Evolutionary conservation across 2,888 invertebrate species (phyloP), one percentile per base, ranked within the genome.

Genomic region (Timema podura): DNA sequence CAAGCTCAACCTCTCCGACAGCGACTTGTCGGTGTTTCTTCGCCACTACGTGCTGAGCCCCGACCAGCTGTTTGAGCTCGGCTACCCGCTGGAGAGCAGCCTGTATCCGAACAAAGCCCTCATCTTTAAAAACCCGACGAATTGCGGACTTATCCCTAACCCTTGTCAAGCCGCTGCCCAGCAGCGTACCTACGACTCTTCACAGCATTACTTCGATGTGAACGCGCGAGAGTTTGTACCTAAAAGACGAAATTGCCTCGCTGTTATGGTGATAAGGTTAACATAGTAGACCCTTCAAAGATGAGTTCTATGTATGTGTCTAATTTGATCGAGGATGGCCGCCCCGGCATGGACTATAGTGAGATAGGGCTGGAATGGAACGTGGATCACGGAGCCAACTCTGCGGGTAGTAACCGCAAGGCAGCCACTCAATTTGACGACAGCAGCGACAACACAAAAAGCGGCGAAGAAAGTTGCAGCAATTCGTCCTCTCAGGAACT

Each of bases 221-320:
- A 89, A 90, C 78, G 90, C 90, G 11, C 85, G 85, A 46, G 89
- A 88, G 77, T 90, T 90, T 76, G 85, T 89, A 57, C 90, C 90
- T 0, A 69, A 71, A 69, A 72, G 48, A 16, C 45, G 8, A 66
- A 66, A 13, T 61, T n/a, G 48, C 46, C 48, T 11, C 57, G 16
- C 15, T 45, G 54, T 48, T 67, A 64, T 44, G 16, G 57, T 13
- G 70, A 69, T 16, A 69, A 67, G n/a, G 54, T 69, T n/a, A 49
- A 68, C 10, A 11, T 11, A 11, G 16, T 15, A 7, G 44, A 65
- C 5, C 13, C 65, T n/a, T 11, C 47, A 47, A 68, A 68, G 47
- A 68, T 68, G 8, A 64, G 49, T 57, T 45, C 69, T 5, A 68
- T 72, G 68, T 68, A 68, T 15, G 65, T 70, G 15, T 68, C 70